Percentiles rank a stretch among this genome's conserved stretches.
Conservation (phyloP, 2,888 invertebrate species). For the Villa cingulata region DNA sequence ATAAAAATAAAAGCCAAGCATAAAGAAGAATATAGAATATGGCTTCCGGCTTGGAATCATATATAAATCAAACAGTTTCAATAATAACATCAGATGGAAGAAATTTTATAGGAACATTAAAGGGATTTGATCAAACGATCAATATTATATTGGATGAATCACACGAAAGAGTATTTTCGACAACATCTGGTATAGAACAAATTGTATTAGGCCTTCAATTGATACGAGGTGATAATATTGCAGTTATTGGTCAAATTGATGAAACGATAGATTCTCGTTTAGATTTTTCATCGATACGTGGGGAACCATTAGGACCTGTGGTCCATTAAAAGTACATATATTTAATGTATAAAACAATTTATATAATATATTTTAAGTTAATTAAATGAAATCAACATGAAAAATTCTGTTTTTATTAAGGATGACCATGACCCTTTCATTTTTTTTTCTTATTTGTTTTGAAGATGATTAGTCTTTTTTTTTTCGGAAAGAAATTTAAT, state of each 20-base stretch:
- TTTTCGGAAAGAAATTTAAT: no score
- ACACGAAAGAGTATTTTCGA: conserved; percentile 95
- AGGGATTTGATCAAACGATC: conserved; percentile 99
- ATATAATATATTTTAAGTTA: no score
- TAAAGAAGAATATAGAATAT: conserved; percentile 33
- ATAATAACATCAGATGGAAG: conserved; percentile 94
- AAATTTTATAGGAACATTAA: conserved; percentile 91
- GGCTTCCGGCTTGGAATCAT: conserved; percentile 75
- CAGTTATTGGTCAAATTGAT: conserved; percentile 72
- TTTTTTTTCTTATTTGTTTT: no score
- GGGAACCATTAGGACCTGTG: conserved; percentile 71
- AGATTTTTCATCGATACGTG: conserved; percentile 65
- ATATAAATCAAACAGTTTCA: conserved; percentile 83
- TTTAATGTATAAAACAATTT: no score
- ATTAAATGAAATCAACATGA: no score
- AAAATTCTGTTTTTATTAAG: no score
- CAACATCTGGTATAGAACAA: conserved; percentile 81
- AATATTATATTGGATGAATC: conserved; percentile 96
- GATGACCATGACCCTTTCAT: no score
- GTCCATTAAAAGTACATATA: no score
- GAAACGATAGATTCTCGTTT: conserved; percentile 69
- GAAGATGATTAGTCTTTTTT: no score
- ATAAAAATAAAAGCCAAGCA: background rate
- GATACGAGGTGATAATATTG: conserved; percentile 96
- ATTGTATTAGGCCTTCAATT: conserved; percentile 95